A percentile compares a stretch with the other conserved stretches of the same genome.
phyloP scores from a whole-genome alignment of 2,113 vertebrate species.

The Passer montanus region DNA sequence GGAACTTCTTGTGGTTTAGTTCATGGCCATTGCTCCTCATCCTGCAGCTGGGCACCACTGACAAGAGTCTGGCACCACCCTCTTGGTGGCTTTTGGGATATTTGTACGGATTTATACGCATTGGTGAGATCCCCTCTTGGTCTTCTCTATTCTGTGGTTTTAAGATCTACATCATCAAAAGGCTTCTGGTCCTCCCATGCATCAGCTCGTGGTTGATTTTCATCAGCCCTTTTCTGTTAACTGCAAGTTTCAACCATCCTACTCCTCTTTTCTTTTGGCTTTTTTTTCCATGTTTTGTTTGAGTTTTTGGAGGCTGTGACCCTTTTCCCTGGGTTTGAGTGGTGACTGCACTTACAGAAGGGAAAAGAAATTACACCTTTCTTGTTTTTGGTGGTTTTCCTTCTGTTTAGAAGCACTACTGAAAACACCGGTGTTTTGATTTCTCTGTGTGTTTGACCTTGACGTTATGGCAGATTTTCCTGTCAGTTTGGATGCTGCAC shows the following conservation, averaged over 20 bases:
- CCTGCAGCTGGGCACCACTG: neutral
- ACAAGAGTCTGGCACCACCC: neutral
- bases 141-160: neutral
- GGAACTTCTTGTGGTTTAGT: neutral
- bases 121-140: neutral
- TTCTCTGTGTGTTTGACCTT: neutral
- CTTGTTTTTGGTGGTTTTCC: neutral
- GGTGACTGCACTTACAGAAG: neutral
- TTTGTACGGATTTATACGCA: neutral
- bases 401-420: neutral
- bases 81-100: neutral
- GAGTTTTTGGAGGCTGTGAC: neutral
- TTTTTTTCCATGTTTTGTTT: neutral
- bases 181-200: neutral
- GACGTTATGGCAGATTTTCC: neutral
- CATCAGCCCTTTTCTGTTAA: neutral
- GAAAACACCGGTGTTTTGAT: accelerated
- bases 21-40: neutral
- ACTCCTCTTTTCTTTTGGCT: neutral
- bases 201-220: neutral
- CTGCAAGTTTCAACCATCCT: neutral
- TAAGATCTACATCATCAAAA: neutral
- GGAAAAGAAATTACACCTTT: neutral
- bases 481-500: neutral
- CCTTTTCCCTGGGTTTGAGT: neutral